Evolutionary conservation across 2,797 vertebrate genomes (phyloP), one percentile per base, ranked within the genome.

Genomic region (Hippoglossus hippoglossus): DNA sequence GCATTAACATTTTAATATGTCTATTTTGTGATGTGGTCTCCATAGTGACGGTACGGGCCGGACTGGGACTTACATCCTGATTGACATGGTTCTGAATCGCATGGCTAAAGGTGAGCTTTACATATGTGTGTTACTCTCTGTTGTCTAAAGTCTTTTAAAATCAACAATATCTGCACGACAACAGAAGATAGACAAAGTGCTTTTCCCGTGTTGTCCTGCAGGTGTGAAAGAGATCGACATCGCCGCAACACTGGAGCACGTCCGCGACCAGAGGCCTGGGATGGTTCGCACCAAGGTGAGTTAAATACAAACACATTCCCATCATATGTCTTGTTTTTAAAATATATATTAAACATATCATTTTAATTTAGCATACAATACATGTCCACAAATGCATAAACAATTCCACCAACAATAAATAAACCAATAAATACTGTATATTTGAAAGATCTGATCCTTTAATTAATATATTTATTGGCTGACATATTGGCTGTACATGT

Each of bases 191-290:
- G 13, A 21, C 6, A 36, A 22, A 8, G 55, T 11, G 47, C 18
- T 8, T 59, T 24, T 52, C 2, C 18, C 13, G n/a, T 51, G 4
- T 65, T 31, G 18, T 25, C 5, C 31, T 66, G 25, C 82, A 99
- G 98, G 98, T 8, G 97, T 98, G 70, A 99, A 99, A 83, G 98
- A 99, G 88, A 98, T 99, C 1, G 98, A 99, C 90, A 99, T 99
- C 0, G 98, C 98, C 5, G 98, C 98, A 8, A 97, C 98, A 0
- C 92, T 99, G 92, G 98, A 99, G 84, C 97, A 98, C 3, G 93
- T 99, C 77, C 90, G 97, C 21, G 98, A 99, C 91, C 98, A 99
- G 92, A 93, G 98, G 59, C 96, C 96, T 0, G 96, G 96, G 66
- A 97, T 99, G 90, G 98, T 99, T 70, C 95, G 96, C 82, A 98